Conservation (phyloP, 1,140 invertebrate genomes). For the Drosophila murphyi region DNA sequence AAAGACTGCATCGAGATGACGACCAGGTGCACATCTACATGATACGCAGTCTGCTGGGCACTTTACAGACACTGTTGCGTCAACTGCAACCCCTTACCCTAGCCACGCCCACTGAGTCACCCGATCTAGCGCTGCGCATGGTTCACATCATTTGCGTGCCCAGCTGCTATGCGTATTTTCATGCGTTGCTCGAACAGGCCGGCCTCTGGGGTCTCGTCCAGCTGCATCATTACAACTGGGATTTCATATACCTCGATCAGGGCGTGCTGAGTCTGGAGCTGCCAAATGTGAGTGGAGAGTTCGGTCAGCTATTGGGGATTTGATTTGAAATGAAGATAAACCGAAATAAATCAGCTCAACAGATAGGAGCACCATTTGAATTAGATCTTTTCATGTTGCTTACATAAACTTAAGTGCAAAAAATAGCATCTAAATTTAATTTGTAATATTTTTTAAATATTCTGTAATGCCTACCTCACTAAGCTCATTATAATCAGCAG, state of each 20-base stretch:
- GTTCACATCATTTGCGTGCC: slow-evolving; percentile 88
- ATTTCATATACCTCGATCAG: slow-evolving; percentile 93
- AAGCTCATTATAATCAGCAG: no score
- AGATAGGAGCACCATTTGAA: background rate
- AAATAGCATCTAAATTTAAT: no score
- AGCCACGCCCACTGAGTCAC: slow-evolving; percentile 18
- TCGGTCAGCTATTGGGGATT: background rate
- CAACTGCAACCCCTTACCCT: slow-evolving; percentile 87
- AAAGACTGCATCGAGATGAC: slow-evolving; percentile 87
- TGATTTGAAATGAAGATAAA: background rate
- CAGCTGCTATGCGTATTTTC: slow-evolving; percentile 87
- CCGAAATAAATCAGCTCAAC: background rate
- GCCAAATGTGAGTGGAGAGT: slow-evolving; percentile 86
- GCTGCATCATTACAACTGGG: slow-evolving; percentile 92
- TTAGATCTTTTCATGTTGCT: no score
- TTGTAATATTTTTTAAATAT: no score
- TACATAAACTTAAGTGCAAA: no score
- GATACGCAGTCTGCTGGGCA: slow-evolving; percentile 89
- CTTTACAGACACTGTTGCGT: slow-evolving; percentile 91
- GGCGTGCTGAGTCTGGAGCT: slow-evolving; percentile 95
- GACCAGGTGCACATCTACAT: slow-evolving; percentile 89
- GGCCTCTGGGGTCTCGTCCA: slow-evolving; percentile 89
- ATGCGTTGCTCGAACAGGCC: slow-evolving; percentile 93
- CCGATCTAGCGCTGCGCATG: slow-evolving; percentile 77
- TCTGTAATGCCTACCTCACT: no score